phyloP scores from a whole-genome alignment of 1,140 invertebrate genomes.

The Palaemon carinicauda region DNA sequence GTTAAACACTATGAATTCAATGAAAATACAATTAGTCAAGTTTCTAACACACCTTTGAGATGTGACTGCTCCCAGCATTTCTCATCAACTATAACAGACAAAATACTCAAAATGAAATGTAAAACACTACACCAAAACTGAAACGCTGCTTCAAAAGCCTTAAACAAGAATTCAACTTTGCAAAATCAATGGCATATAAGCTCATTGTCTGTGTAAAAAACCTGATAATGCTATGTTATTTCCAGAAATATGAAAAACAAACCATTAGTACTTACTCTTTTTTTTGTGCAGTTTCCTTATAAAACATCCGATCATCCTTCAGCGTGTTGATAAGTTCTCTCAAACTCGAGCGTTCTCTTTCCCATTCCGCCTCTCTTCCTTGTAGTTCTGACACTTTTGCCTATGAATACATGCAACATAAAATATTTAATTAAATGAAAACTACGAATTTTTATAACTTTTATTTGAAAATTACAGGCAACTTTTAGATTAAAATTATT shows the following conservation, averaged over 20 bases:
- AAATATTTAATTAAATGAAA: too few species aligned
- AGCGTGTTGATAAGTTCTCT: slow-evolving; percentile 51
- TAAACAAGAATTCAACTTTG: too few species aligned
- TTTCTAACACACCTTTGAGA: too few species aligned
- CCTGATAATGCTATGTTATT: neutral
- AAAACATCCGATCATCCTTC: slow-evolving; percentile 51
- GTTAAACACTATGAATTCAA: too few species aligned
- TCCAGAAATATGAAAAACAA: neutral
- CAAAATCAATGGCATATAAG: too few species aligned
- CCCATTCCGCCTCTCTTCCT: slow-evolving; percentile 51
- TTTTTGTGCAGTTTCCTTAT: slow-evolving; percentile 50
- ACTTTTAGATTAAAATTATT: too few species aligned
- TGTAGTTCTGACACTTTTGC: slow-evolving; percentile 40
- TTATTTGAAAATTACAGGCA: neutral
- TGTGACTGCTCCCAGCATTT: too few species aligned
- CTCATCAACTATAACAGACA: too few species aligned
- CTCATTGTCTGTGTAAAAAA: neutral
- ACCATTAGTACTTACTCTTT: slow-evolving; percentile 45
- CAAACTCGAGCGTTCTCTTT: slow-evolving; percentile 44
- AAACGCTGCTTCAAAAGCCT: too few species aligned
- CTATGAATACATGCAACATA: neutral
- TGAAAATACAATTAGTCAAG: too few species aligned
- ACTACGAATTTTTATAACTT: neutral
- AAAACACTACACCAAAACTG: too few species aligned
- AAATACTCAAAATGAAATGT: too few species aligned